Conservation (phyloP, 2,797 vertebrate species). For the Paedocypris micromegethes region DNA sequence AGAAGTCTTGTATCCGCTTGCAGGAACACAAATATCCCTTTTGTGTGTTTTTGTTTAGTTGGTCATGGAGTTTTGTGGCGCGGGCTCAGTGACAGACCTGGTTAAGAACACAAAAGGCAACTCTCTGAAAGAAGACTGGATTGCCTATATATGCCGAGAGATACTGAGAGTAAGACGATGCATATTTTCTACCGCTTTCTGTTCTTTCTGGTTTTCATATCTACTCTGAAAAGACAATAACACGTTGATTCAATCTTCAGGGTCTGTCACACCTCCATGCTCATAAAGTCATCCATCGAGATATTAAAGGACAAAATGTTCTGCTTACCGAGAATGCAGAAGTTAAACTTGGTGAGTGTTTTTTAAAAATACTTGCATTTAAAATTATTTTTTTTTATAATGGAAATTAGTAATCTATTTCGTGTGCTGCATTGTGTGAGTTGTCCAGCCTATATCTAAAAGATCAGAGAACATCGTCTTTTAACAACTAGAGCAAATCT, state of each 20-base stretch:
- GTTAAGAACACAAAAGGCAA: constrained; percentile 94
- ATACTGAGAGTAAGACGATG: constrained; percentile 76
- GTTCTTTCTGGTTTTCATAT: too few species aligned
- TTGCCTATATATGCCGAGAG: constrained; percentile 90
- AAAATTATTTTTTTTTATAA: too few species aligned
- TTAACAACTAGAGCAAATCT: constrained; percentile 34
- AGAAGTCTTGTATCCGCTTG: neutral
- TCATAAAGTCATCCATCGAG: constrained; percentile 91
- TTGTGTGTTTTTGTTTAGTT: constrained; percentile 65
- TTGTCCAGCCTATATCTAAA: constrained; percentile 12
- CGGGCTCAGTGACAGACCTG: constrained; percentile 87
- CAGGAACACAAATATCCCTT: constrained; percentile 1
- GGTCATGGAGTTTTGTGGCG: constrained; percentile 94
- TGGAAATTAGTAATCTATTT: neutral
- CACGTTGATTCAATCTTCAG: constrained; percentile 56
- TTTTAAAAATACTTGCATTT: neutral
- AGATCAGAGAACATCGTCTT: constrained; percentile 21
- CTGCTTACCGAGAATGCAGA: constrained; percentile 90
- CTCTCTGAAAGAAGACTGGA: constrained; percentile 89
- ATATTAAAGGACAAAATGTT: constrained; percentile 94
- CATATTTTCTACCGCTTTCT: neutral
- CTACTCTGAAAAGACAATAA: neutral
- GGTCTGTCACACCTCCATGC: constrained; percentile 88
- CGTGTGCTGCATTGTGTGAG: constrained; percentile 2
- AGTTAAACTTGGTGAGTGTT: constrained; percentile 84